Percentiles rank a stretch among this genome's conserved stretches.
Conservation (phyloP, 2,113 vertebrate species). For the Halichoeres trimaculatus region DNA sequence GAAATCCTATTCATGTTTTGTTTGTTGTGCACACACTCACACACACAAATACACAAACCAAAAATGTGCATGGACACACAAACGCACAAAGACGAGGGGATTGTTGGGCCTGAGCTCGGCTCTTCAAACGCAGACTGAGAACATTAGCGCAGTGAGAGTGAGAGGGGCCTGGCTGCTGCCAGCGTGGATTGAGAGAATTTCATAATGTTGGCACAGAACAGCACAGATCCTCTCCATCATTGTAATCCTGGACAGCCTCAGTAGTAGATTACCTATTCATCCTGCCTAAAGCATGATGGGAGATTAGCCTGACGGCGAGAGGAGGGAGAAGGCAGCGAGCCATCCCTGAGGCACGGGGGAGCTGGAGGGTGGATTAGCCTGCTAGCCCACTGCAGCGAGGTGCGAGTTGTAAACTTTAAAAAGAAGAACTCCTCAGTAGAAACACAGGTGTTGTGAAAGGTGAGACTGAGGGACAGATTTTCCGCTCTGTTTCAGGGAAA, state of each 20-base stretch:
- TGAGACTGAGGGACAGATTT: background rate
- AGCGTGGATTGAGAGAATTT: conserved; percentile 38
- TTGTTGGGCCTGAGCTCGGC: conserved; percentile 23
- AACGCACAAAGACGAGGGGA: conserved; percentile 21
- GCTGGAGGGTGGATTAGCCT: conserved; percentile 1
- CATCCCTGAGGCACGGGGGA: background rate
- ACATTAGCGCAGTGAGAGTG: conserved; percentile 51
- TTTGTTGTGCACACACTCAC: conserved; percentile 39
- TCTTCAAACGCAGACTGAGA: conserved; percentile 49
- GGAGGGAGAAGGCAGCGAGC: background rate
- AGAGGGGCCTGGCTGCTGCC: conserved; percentile 36
- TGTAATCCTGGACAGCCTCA: conserved; percentile 57
- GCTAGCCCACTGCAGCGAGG: background rate
- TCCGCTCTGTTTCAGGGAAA: background rate
- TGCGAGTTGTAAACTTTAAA: background rate
- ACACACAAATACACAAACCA: background rate
- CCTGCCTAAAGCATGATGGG: conserved; percentile 30
- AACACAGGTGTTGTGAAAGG: too few species aligned
- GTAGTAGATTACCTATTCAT: conserved; percentile 56
- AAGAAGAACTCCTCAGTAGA: background rate
- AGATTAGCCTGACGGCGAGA: conserved; percentile 16
- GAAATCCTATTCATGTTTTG: conserved; percentile 57
- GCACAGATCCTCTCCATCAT: conserved; percentile 41
- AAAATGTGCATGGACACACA: background rate
- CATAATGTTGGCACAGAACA: conserved; percentile 29